phyloP scores from a whole-genome alignment of 2,797 vertebrate species.

The Syndactyla subalaris region DNA sequence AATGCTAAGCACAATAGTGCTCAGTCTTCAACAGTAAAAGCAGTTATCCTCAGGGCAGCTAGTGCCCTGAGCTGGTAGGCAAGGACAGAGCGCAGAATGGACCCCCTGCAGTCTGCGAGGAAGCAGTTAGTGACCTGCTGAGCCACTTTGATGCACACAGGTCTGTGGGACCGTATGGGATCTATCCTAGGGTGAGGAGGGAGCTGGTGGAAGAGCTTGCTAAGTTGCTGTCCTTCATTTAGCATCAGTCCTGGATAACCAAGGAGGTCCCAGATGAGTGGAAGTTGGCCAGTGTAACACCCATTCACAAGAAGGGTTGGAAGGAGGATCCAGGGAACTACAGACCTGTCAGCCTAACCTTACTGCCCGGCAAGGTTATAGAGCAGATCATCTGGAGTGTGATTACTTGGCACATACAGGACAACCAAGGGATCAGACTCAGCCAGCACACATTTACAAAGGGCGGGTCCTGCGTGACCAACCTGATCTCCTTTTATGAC shows the following conservation, averaged over 20 bases:
- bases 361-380: not conserved
- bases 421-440: not conserved
- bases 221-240: not conserved
- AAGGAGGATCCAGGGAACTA: not conserved
- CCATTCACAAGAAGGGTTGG: not conserved
- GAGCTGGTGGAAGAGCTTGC: not conserved
- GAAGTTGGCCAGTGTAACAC: not conserved
- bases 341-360: not conserved
- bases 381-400: not conserved
- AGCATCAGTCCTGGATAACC: not conserved
- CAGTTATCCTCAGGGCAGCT: rapidly evolving
- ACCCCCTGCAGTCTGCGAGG: not conserved
- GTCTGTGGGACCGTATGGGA: not conserved
- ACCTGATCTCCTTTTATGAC: not conserved
- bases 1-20: not conserved
- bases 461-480: not conserved
- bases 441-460: not conserved
- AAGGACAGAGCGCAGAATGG: not conserved
- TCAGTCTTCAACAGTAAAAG: not conserved
- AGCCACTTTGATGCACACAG: not conserved
- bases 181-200: not conserved
- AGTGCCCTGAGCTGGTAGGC: not conserved
- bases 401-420: not conserved
- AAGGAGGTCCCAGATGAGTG: rapidly evolving
- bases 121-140: not conserved